Evolutionary conservation across 2,888 invertebrate genomes (phyloP).

Genomic region (Apamea epomidion): DNA sequence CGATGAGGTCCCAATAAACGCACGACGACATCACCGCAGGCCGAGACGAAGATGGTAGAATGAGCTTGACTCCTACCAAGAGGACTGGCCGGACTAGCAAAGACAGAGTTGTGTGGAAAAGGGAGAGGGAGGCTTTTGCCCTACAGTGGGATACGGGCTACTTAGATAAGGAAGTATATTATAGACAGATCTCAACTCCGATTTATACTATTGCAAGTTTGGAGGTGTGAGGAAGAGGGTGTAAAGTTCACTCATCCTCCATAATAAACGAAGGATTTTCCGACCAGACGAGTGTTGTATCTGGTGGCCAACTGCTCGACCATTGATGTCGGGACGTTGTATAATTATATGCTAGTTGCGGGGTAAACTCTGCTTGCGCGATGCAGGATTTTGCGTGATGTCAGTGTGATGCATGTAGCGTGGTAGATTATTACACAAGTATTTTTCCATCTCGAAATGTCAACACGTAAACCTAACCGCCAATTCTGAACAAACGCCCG

Average conservation of each 20-base stretch:
- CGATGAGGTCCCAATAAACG: background rate
- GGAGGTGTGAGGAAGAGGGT: background rate
- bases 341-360: background rate
- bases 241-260: background rate
- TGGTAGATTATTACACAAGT: background rate
- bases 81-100: background rate
- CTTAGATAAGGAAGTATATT: background rate
- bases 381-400: background rate
- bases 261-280: background rate
- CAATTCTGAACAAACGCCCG: conserved; percentile 20
- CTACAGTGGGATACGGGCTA: background rate
- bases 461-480: conserved; percentile 13
- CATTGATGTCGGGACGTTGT: background rate
- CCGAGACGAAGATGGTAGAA: background rate
- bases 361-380: background rate
- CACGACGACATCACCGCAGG: background rate
- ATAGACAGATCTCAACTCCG: background rate
- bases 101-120: background rate
- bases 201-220: conserved; percentile 1
- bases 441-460: conserved; percentile 25
- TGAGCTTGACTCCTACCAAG: background rate
- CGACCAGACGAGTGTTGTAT: background rate
- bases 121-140: background rate
- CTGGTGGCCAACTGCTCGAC: background rate
- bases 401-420: background rate